phyloP scores from a whole-genome alignment of 2,797 vertebrate species.

The Hypotaenidia okinawae region DNA sequence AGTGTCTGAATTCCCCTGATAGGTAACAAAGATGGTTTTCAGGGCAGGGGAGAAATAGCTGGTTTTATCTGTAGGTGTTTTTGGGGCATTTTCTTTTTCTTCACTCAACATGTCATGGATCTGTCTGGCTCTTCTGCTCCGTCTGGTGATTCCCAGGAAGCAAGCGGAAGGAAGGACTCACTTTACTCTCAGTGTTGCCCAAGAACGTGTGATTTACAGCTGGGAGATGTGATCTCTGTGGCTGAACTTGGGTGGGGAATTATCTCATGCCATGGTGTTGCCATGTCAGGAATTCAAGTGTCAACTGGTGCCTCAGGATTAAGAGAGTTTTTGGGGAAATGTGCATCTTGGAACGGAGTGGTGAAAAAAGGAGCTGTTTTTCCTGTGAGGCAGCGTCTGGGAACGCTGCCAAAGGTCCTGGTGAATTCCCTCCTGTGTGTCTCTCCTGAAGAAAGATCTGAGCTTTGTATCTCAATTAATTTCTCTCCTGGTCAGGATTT shows the following conservation, averaged over 20 bases:
- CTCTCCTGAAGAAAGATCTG: background rate
- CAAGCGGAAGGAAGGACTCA: background rate
- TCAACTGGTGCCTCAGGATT: background rate
- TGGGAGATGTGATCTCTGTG: background rate
- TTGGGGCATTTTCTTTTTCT: background rate
- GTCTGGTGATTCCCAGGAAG: background rate
- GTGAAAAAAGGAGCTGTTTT: background rate
- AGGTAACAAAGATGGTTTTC: background rate
- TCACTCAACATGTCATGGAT: rapidly evolving
- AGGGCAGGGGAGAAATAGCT: background rate
- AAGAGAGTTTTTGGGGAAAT: background rate
- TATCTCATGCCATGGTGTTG: background rate
- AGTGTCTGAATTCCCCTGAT: background rate
- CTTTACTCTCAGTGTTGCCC: background rate
- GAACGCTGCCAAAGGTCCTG: background rate
- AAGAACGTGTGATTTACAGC: background rate
- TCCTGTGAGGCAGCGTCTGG: background rate
- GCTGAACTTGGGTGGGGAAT: background rate
- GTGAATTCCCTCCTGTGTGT: background rate
- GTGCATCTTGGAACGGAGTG: background rate
- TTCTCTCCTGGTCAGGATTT: background rate
- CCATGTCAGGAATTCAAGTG: background rate
- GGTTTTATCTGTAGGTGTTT: background rate
- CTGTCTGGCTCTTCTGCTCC: background rate
- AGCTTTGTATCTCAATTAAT: background rate